Evolutionary conservation across 2,797 vertebrate species (phyloP).

Genomic region (Ficedula albicollis): DNA sequence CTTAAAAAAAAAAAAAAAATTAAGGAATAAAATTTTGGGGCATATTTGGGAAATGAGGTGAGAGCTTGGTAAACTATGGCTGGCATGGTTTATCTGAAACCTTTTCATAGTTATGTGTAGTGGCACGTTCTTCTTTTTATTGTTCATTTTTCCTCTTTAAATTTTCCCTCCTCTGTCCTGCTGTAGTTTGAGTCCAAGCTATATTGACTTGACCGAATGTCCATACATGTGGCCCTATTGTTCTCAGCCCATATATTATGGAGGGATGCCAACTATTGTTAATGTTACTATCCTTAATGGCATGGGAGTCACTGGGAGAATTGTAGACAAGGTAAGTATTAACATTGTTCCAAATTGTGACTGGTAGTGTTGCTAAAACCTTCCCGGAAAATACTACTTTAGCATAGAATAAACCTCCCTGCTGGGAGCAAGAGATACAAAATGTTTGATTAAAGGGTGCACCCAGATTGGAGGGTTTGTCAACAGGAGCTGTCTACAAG

Average conservation of each 20-base stretch:
- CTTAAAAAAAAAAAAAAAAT: not conserved
- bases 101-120: not conserved
- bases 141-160: not conserved
- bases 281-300: slow-evolving; percentile 98
- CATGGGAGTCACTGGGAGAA: slow-evolving; percentile 96
- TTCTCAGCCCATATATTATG: slow-evolving; percentile 98
- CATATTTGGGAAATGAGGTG: not conserved
- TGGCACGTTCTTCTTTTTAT: not conserved
- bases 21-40: not conserved
- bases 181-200: slow-evolving; percentile 93
- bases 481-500: not conserved
- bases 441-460: not conserved
- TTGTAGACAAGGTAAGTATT: slow-evolving; percentile 90
- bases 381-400: not conserved
- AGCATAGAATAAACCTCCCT: not conserved
- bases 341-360: not conserved
- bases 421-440: not conserved
- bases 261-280: slow-evolving; percentile 97
- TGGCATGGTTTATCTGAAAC: not conserved
- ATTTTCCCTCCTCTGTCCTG: not conserved
- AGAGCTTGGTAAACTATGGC: not conserved
- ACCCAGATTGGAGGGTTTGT: not conserved
- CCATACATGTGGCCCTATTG: slow-evolving; percentile 99
- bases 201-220: slow-evolving; percentile 95
- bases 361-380: not conserved